Conservation (phyloP, 2,113 vertebrate species). For the Podilymbus podiceps region DNA sequence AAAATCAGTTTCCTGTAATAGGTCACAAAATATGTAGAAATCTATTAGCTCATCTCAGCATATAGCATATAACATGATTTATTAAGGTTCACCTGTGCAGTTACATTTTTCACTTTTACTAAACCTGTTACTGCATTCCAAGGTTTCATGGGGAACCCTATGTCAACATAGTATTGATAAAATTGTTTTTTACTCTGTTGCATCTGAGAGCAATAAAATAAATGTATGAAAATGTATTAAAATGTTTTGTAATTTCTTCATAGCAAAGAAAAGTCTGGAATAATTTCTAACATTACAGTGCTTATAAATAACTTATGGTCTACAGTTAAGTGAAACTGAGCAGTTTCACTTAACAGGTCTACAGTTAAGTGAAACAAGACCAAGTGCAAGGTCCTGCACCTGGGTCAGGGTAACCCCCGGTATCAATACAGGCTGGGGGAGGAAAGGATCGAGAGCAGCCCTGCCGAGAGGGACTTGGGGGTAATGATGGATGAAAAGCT, state of each 20-base stretch:
- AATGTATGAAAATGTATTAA: background rate
- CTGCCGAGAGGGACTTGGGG: too few relatives aligned
- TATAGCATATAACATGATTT: background rate
- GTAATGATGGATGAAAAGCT: too few relatives aligned
- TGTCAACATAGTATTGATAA: background rate
- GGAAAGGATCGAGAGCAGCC: too few relatives aligned
- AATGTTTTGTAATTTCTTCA: background rate
- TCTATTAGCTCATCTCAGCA: background rate
- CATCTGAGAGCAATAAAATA: background rate
- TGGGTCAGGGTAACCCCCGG: too few relatives aligned
- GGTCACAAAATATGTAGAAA: background rate
- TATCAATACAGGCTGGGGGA: too few relatives aligned
- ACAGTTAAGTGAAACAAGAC: too few relatives aligned
- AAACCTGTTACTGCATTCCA: background rate
- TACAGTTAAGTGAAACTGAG: background rate
- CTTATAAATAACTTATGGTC: background rate
- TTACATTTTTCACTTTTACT: constrained; percentile 5
- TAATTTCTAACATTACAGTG: background rate
- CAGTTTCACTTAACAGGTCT: too few relatives aligned
- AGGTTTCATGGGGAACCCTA: background rate
- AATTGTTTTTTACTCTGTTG: background rate
- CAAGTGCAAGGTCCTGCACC: too few relatives aligned
- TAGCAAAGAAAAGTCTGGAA: background rate
- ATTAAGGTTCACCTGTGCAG: background rate
- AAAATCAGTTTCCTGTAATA: background rate